These are phyloP conservation scores for Ichneumoninae sp. DNA, from an alignment of 2,888 invertebrate genomes.

Conservation along the genomic window DNA sequence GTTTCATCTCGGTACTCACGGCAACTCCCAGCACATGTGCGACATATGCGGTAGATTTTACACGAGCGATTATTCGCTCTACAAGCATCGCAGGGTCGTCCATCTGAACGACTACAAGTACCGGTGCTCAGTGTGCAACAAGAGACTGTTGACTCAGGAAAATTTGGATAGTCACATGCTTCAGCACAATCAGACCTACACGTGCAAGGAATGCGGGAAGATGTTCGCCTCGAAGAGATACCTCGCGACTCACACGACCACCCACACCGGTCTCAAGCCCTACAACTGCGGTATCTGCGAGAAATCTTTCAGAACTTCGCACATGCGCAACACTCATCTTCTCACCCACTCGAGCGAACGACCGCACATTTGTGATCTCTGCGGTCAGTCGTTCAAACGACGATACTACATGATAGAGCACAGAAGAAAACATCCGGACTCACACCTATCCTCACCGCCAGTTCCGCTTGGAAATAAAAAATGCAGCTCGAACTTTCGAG, in stretches of 20 bases:
- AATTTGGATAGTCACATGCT: constrained; percentile 76
- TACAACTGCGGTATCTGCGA: constrained; percentile 76
- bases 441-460: constrained; percentile 72
- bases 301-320: constrained; percentile 74
- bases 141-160: constrained; percentile 75
- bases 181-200: constrained; percentile 74
- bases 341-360: constrained; percentile 74
- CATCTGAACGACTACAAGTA: constrained; percentile 79
- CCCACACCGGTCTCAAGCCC: constrained; percentile 75
- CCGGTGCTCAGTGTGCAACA: constrained; percentile 76
- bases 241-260: constrained; percentile 74
- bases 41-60: constrained; percentile 79
- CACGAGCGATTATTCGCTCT: constrained; percentile 76
- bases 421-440: constrained; percentile 73
- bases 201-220: constrained; percentile 78
- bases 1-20: constrained; percentile 77
- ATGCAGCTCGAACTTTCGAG: background rate
- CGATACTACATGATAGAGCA: constrained; percentile 74
- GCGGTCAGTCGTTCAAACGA: constrained; percentile 75
- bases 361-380: constrained; percentile 75
- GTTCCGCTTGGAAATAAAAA: constrained; percentile 68
- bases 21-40: constrained; percentile 76
- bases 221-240: constrained; percentile 78
- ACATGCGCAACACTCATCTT: constrained; percentile 74
- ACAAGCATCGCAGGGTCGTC: constrained; percentile 76